Evolutionary conservation across 2,797 vertebrate species (phyloP).

Genomic region (Buceros bicornis): DNA sequence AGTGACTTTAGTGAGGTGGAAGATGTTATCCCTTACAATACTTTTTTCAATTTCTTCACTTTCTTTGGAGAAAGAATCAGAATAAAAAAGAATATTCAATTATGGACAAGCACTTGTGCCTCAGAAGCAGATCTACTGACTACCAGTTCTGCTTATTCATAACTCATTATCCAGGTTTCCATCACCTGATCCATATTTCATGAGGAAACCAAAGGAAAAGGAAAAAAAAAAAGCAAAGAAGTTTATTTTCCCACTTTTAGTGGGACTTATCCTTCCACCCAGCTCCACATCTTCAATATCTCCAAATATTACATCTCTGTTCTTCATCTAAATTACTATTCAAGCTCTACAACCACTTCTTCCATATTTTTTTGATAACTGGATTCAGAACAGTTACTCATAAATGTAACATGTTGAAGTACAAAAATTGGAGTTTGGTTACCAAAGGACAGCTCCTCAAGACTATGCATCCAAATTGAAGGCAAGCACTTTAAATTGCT

Average conservation of each 20-base stretch:
- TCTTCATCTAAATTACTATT: background rate
- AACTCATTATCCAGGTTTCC: background rate
- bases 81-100: background rate
- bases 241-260: background rate
- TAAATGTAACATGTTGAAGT: background rate
- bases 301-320: background rate
- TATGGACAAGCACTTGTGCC: background rate
- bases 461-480: background rate
- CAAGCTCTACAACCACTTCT: fast-evolving
- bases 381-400: background rate
- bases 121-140: background rate
- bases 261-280: background rate
- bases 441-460: background rate
- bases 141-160: background rate
- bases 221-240: background rate
- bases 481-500: background rate
- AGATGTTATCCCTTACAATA: background rate
- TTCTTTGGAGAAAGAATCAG: background rate
- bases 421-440: background rate
- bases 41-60: background rate
- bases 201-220: background rate
- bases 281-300: background rate
- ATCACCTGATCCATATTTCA: background rate
- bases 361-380: background rate
- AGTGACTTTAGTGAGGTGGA: background rate